A percentile compares a stretch with the other conserved stretches of the same genome.
Conservation (phyloP, 2,888 invertebrate species). For the Cataglyphis albicans region DNA sequence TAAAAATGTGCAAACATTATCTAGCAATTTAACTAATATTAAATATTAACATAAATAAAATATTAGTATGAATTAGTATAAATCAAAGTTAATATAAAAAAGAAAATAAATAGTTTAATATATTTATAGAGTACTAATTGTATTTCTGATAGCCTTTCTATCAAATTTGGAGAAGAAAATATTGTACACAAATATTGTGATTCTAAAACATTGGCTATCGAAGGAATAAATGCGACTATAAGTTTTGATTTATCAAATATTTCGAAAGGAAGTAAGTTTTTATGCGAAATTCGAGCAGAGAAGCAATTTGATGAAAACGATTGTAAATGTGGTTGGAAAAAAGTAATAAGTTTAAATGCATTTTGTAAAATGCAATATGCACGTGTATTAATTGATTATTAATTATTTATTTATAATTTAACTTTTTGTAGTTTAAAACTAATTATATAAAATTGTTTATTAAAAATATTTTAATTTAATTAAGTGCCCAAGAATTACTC, state of each 20-base stretch:
- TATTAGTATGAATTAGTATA: too few species aligned
- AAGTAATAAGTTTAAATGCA: slow-evolving; percentile 82
- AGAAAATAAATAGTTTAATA: too few species aligned
- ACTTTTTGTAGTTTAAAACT: not conserved
- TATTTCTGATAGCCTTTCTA: slow-evolving; percentile 63
- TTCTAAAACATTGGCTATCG: slow-evolving; percentile 76
- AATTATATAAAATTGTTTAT: not conserved
- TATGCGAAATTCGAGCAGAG: slow-evolving; percentile 84
- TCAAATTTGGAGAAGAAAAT: slow-evolving; percentile 87
- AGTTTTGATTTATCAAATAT: slow-evolving; percentile 65
- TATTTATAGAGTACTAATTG: too few species aligned
- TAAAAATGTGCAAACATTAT: too few species aligned
- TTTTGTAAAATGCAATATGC: not conserved
- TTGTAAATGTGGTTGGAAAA: slow-evolving; percentile 88
- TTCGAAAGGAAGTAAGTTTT: slow-evolving; percentile 87
- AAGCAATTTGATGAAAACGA: not conserved
- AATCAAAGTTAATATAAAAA: too few species aligned
- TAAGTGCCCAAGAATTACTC: not conserved
- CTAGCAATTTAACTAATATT: too few species aligned
- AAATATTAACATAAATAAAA: too few species aligned
- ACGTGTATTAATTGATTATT: not conserved
- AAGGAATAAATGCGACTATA: slow-evolving; percentile 75
- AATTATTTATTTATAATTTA: not conserved
- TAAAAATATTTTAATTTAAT: not conserved
- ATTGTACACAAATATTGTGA: slow-evolving; percentile 88